A percentile compares a stretch with the other conserved stretches of the same genome.
Evolutionary conservation across 2,888 invertebrate genomes (phyloP).

Genomic region (Malthinus flaveolus): DNA sequence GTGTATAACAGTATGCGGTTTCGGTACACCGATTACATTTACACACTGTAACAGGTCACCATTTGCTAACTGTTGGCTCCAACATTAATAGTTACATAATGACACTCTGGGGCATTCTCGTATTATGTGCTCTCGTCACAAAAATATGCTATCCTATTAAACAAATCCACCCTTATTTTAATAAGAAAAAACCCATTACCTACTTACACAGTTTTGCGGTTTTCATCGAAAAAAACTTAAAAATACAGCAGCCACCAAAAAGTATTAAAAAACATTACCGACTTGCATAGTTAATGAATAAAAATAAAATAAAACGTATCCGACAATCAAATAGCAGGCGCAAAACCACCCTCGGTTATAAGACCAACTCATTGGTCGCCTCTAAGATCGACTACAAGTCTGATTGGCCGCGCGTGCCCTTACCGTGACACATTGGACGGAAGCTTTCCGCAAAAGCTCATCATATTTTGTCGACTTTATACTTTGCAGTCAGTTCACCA

Average conservation of each 20-base stretch:
- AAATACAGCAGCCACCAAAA: too few relatives aligned
- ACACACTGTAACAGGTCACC: conserved; percentile 38
- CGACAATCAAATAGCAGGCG: conserved; percentile 32
- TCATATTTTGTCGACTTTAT: conserved; percentile 24
- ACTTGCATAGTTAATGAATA: too few relatives aligned
- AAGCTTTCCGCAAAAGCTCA: conserved; percentile 36
- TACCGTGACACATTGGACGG: conserved; percentile 37
- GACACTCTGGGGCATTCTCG: conserved; percentile 28
- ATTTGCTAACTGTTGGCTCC: conserved; percentile 34
- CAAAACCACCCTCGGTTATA: conserved; percentile 30
- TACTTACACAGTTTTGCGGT: background rate
- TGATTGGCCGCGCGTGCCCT: conserved; percentile 50
- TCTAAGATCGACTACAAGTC: conserved; percentile 35
- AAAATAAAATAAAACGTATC: too few relatives aligned
- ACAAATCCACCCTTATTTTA: background rate
- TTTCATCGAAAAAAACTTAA: background rate
- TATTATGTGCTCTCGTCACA: conserved; percentile 16
- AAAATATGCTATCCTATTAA: conserved; percentile 8
- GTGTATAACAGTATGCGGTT: conserved; percentile 37
- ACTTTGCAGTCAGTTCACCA: conserved; percentile 31
- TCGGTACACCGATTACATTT: conserved; percentile 37
- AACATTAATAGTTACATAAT: conserved; percentile 23
- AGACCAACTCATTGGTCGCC: conserved; percentile 43
- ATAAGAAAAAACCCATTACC: background rate
- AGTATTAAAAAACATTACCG: too few relatives aligned